Conservation (phyloP, 53 echinoderm and acorn worm genomes). For the Echinometra lucunter region DNA sequence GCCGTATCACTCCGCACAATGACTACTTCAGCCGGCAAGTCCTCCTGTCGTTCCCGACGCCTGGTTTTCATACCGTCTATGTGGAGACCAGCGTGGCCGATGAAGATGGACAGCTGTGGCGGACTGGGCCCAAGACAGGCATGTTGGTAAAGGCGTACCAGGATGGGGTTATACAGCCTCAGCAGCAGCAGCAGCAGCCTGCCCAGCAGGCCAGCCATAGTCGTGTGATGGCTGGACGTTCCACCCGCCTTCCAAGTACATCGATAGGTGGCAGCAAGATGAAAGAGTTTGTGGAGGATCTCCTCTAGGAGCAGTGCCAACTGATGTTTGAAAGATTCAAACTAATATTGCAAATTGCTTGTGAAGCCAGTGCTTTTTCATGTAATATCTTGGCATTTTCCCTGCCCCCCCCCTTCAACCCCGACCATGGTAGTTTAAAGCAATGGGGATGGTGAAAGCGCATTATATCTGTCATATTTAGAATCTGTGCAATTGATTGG, state of each 20-base stretch:
- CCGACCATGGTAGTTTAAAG: too few species aligned
- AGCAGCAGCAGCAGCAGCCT: conserved; percentile 70
- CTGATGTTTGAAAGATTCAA: neutral
- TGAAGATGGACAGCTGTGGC: conserved; percentile 91
- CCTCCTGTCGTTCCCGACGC: conserved; percentile 81
- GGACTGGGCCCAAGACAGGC: conserved; percentile 88
- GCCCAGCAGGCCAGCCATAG: conserved; percentile 68
- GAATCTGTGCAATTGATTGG: too few species aligned
- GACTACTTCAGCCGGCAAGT: conserved; percentile 99
- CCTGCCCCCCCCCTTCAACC: too few species aligned
- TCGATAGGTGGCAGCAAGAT: neutral
- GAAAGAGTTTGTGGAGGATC: conserved; percentile 8
- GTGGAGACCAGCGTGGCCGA: conserved; percentile 92
- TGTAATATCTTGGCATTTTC: neutral
- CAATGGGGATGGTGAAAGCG: too few species aligned
- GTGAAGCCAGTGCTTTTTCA: neutral
- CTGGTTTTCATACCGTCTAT: conserved; percentile 86
- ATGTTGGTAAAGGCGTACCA: conserved; percentile 86
- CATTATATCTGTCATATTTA: too few species aligned
- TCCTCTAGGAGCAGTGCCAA: neutral
- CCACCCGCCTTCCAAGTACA: conserved; percentile 6
- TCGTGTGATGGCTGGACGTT: conserved; percentile 27
- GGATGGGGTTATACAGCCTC: conserved; percentile 72
- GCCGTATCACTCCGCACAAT: conserved; percentile 89
- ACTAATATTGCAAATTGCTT: neutral